These are phyloP conservation scores for Parnassius glacialis DNA, from an alignment of 2,888 invertebrate species.

Conservation along the genomic window DNA sequence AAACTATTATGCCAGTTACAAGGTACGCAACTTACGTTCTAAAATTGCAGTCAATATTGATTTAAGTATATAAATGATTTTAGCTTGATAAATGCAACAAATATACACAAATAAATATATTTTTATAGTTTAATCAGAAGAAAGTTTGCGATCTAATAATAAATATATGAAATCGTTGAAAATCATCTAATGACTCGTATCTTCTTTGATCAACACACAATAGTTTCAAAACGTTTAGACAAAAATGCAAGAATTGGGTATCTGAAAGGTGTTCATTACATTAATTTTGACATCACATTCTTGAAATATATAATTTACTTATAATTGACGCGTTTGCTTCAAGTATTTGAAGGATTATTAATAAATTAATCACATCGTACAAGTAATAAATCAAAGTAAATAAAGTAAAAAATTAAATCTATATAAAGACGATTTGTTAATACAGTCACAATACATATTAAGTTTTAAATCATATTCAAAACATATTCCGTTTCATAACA, in stretches of 20 bases:
- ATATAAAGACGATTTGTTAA: not conserved
- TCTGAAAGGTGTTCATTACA: not conserved
- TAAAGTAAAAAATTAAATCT: conserved; percentile 3
- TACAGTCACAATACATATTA: not conserved
- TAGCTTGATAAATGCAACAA: conserved; percentile 71
- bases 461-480: too few relatives aligned
- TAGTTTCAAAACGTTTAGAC: not conserved
- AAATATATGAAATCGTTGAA: not conserved
- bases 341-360: conserved; percentile 1
- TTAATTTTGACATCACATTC: too few relatives aligned
- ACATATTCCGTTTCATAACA: too few relatives aligned
- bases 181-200: not conserved
- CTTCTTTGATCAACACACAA: not conserved
- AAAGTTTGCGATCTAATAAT: conserved; percentile 1
- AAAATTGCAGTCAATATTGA: conserved; percentile 17
- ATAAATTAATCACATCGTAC: not conserved
- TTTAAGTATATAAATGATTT: conserved; percentile 14
- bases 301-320: not conserved
- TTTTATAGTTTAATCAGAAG: conserved; percentile 10
- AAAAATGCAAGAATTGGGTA: not conserved
- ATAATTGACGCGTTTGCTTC: conserved; percentile 16
- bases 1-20: conserved; percentile 12
- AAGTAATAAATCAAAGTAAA: not conserved
- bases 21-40: conserved; percentile 12
- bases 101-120: conserved; percentile 57